These are phyloP conservation scores for Corythornis vintsioides DNA, from an alignment of 2,113 vertebrate species.

Conservation along the genomic window DNA sequence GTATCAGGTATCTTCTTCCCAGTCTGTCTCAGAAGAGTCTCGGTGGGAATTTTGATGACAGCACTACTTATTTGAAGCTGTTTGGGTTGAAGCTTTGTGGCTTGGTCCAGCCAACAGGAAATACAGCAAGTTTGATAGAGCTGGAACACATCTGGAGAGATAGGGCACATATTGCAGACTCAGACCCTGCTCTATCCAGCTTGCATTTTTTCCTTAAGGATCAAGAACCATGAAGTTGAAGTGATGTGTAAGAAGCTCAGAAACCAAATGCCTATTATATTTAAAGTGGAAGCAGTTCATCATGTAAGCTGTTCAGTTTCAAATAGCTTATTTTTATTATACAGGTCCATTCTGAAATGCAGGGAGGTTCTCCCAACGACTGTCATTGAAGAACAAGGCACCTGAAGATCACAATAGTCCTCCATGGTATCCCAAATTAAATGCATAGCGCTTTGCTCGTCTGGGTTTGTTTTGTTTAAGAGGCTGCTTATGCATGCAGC, in stretches of 20 bases:
- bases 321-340: neutral
- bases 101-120: conserved; percentile 52
- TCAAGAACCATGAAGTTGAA: conserved; percentile 19
- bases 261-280: conserved; percentile 21
- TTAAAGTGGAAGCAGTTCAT: conserved; percentile 51
- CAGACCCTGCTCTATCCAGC: conserved; percentile 48
- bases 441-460: neutral
- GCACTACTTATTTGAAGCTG: neutral
- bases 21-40: neutral
- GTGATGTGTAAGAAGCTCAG: conserved; percentile 38
- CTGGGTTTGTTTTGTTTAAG: neutral
- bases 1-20: neutral
- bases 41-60: neutral
- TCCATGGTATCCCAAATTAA: neutral
- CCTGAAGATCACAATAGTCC: neutral
- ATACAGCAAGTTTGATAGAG: conserved; percentile 44
- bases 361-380: neutral
- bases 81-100: neutral
- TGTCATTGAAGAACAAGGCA: conserved; percentile 11
- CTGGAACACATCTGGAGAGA: conserved; percentile 38
- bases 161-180: neutral
- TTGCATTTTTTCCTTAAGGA: conserved; percentile 32
- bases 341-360: neutral
- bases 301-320: conserved; percentile 39
- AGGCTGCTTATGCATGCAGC: conserved; percentile 55